These are phyloP conservation scores for Epirrhoe tristata DNA, from an alignment of 2,888 invertebrate species.

Conservation along the genomic window DNA sequence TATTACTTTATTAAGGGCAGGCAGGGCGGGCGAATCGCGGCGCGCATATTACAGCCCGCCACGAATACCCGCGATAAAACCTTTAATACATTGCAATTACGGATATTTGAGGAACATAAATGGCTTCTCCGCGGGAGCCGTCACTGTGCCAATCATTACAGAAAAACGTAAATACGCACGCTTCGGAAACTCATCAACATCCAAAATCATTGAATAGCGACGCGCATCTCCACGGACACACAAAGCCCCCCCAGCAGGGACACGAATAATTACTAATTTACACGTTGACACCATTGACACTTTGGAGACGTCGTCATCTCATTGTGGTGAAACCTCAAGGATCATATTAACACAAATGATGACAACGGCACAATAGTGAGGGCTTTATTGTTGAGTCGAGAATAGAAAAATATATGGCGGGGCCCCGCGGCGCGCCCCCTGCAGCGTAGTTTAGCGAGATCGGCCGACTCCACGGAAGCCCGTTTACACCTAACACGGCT, in stretches of 20 bases:
- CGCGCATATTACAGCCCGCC: conserved; percentile 60
- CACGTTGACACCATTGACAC: conserved; percentile 81
- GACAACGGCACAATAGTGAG: conserved; percentile 78
- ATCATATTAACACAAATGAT: conserved; percentile 84
- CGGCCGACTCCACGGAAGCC: conserved; percentile 74
- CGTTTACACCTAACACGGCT: conserved; percentile 82
- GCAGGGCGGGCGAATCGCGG: conserved; percentile 73
- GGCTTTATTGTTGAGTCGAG: conserved; percentile 75
- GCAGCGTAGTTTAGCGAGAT: conserved; percentile 74
- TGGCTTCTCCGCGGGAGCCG: conserved; percentile 66
- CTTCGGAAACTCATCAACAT: conserved; percentile 65
- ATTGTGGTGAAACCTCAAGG: conserved; percentile 84
- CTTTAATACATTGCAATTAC: conserved; percentile 79
- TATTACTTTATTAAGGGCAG: conserved; percentile 83
- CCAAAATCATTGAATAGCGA: conserved; percentile 60
- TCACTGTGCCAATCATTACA: conserved; percentile 63
- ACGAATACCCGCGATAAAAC: conserved; percentile 72
- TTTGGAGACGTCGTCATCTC: conserved; percentile 77
- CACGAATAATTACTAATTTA: conserved; percentile 81
- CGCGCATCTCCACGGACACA: conserved; percentile 67
- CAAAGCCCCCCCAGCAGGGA: conserved; percentile 78
- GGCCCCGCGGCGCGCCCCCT: conserved; percentile 75
- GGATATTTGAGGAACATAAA: conserved; percentile 74
- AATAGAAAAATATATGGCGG: conserved; percentile 81
- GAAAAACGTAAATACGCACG: conserved; percentile 60